phyloP scores from a whole-genome alignment of 2,797 vertebrate genomes.

The Sebastiscus tertius region DNA sequence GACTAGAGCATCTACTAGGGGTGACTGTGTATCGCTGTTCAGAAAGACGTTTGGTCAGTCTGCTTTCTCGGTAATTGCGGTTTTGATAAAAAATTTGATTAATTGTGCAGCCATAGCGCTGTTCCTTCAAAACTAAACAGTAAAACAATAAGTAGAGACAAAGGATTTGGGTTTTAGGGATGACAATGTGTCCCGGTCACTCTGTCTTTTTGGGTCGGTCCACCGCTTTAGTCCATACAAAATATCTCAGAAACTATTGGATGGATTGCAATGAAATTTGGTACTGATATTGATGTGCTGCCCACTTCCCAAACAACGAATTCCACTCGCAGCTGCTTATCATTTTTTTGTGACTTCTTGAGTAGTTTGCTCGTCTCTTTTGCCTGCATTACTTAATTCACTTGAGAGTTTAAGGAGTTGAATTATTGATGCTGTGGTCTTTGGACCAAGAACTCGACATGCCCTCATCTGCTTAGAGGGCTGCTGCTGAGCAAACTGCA shows the following conservation, averaged over 20 bases:
- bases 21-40: too few relatives aligned
- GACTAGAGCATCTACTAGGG: too few relatives aligned
- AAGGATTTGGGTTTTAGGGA: neutral
- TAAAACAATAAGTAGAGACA: neutral
- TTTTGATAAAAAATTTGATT: too few relatives aligned
- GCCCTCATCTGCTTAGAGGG: constrained; percentile 29
- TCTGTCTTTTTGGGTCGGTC: neutral
- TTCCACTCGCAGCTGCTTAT: neutral
- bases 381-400: constrained; percentile 10
- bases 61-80: too few relatives aligned
- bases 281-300: neutral
- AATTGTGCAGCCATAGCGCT: too few relatives aligned
- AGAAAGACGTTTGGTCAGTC: too few relatives aligned
- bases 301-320: neutral
- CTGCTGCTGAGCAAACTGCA: constrained; percentile 32
- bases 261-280: neutral
- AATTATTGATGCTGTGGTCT: constrained; percentile 60
- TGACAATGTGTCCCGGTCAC: neutral
- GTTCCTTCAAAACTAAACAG: too few relatives aligned
- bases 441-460: constrained; percentile 41
- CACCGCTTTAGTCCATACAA: neutral
- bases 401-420: constrained; percentile 14
- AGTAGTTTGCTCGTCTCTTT: constrained; percentile 23
- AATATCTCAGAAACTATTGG: neutral
- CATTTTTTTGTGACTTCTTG: neutral